Base-by-base conservation (phyloP, 2,797 vertebrate genomes). In the Coendou prehensilis region DNA sequence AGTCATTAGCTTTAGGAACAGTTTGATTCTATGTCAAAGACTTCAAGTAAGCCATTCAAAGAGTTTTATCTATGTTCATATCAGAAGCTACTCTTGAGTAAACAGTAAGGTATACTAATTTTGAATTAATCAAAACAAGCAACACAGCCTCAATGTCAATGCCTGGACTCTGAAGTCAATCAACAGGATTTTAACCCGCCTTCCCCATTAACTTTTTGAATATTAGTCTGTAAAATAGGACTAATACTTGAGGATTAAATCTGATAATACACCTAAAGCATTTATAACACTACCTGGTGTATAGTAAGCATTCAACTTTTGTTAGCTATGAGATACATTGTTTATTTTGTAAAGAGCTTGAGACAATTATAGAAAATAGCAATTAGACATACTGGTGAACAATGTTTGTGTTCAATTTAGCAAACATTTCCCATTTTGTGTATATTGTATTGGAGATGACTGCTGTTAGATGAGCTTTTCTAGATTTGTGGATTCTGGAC, bases 91-190 rank as follows among this genome's bases (percentile, higher is more conserved):
- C 2, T 88, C 83, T 89, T 63, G 57, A 87, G 71, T 75, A 28
- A 52, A 54, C 10, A 84, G 33, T 22, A 91, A 93, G 47, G 9
- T 84, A 33, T 41, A 73, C 23, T 22, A 79, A 83, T 54, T 47
- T 81, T 26, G 52, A 6, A 90, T 93, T 71, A 78, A n/a, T 81
- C 30, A 63, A 82, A 89, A 28, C n/a, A 89, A 93, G 13, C 23
- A 78, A 17, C 81, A 80, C 7, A 57, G 14, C 61, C 92, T 57
- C 47, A 45, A 57, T 18, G 33, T 63, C 59, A n/a, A 89, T 26
- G 13, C 26, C 84, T 23, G 33, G 10, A 4, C 9, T 23, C 17
- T 26, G 4, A n/a, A 83, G 23, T 47, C 87, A 54, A 9, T 30
- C 37, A 30, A 69, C 1, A 30, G 33, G 30, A 2, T 73, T 78